Base-by-base conservation (phyloP, 2,888 invertebrate species). In the Diaprepes abbreviatus region DNA sequence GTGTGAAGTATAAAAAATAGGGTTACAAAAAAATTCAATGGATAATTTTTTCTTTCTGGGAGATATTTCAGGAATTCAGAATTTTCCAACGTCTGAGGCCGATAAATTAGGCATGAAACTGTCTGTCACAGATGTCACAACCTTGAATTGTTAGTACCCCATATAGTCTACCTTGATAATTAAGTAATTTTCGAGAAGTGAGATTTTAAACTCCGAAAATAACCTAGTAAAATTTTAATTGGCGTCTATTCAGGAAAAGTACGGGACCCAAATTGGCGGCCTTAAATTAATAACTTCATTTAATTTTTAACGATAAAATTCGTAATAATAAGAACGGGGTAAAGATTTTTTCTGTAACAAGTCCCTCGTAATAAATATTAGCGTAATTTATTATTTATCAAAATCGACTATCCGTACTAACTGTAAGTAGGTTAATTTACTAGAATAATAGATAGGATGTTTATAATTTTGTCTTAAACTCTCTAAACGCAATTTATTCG, bases 181-280 rank as follows among this genome's bases (percentile, higher is more conserved):
- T 35, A n/a, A 35, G 1, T 5, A n/a, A 2, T 5, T 35, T n/a
- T 5, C 1, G 35, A 35, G 35, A 35, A 35, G 6, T 28, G 9
- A 33, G 33, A 33, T 36, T 3, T 12, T 36, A 36, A 36, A 2
- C 12, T 36, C 2, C 12, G 2, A 14, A 38, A 9, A 1, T 6
- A 6, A 28, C 6, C 28, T 35, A 35, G 12, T 35, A 10, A 35
- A 2, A 14, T 14, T 14, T 38, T 7, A 38, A 38, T 38, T 45
- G 45, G n/a, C 21, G 19, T 9, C 21, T 12, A 6, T 6, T 12
- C 21, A n/a, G 3, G 14, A 50, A 19, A 45, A n/a, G 45, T 45
- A 24, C 5, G 50, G 50, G 50, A 50, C 50, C 50, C 50, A 50
- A 50, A 12, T 38, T 14, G 24, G 50, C 50, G 28, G 50, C 50